A percentile compares a stretch with the other conserved stretches of the same genome.
These are phyloP conservation scores for Phalloptychus januarius DNA, from an alignment of 2,797 vertebrate species.

Conservation along the genomic window DNA sequence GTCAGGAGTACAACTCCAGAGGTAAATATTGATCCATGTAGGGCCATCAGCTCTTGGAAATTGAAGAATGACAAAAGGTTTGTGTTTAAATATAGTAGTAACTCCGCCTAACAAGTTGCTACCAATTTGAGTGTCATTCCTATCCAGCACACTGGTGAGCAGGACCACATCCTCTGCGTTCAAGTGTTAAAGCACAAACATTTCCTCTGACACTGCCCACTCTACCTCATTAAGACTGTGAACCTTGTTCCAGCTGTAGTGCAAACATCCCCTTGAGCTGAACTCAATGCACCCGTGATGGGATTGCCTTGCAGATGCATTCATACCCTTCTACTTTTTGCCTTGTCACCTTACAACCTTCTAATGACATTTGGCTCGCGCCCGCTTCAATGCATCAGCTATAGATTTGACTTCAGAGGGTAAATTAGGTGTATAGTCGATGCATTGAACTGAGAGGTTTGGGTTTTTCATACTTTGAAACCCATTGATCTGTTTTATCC, in stretches of 20 bases:
- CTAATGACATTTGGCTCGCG: neutral
- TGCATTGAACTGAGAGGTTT: neutral
- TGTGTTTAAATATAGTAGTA: neutral
- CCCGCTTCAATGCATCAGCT: too few species aligned
- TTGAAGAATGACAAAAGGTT: neutral
- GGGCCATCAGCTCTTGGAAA: neutral
- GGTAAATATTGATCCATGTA: neutral
- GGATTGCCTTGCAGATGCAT: neutral
- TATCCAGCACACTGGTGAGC: neutral
- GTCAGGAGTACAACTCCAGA: neutral
- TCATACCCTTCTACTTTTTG: neutral
- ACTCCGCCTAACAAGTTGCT: neutral
- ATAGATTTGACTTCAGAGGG: too few species aligned
- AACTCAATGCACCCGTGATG: too few species aligned
- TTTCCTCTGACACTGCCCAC: neutral
- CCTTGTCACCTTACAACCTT: neutral
- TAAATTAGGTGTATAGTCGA: neutral
- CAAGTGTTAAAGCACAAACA: neutral
- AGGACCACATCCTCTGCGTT: neutral
- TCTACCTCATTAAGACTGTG: neutral
- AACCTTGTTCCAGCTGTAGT: neutral
- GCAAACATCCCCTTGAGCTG: neutral
- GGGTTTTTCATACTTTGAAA: neutral
- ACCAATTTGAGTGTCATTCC: neutral
- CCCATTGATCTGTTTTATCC: neutral